Percentiles rank a stretch among this genome's conserved stretches.
These are phyloP conservation scores for Pseudolaguvia tuberculata DNA, from an alignment of 2,113 vertebrate species.

Conservation along the genomic window DNA sequence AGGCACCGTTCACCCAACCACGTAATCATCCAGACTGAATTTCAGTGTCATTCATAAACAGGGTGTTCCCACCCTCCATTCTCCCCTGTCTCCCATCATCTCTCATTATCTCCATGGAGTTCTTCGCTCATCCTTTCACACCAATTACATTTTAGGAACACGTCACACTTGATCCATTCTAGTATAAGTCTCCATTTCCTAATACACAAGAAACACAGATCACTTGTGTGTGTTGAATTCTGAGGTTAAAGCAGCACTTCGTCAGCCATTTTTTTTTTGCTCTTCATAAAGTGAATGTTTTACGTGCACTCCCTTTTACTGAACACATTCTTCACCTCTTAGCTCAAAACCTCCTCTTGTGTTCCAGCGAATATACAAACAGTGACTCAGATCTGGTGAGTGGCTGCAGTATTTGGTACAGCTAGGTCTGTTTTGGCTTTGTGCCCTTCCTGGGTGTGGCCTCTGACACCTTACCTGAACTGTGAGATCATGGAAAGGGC, in stretches of 20 bases:
- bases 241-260: not conserved
- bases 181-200: not conserved
- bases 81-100: conserved; percentile 22
- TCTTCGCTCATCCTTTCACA: not conserved
- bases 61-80: conserved; percentile 41
- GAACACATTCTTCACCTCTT: conserved; percentile 33
- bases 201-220: not conserved
- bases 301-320: conserved; percentile 16
- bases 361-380: conserved; percentile 22
- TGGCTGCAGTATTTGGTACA: conserved; percentile 40
- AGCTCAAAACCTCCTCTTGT: conserved; percentile 28
- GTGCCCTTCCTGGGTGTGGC: conserved; percentile 25
- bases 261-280: not conserved
- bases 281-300: conserved; percentile 13
- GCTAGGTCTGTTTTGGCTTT: conserved; percentile 27
- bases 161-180: not conserved
- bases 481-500: conserved; percentile 20
- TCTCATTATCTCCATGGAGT: not conserved
- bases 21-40: conserved; percentile 12
- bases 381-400: conserved; percentile 32
- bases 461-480: conserved; percentile 25
- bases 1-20: not conserved
- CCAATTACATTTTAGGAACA: not conserved
- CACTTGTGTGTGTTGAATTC: not conserved
- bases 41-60: conserved; percentile 46